Percentiles rank a stretch among this genome's conserved stretches.
Conservation (phyloP, 2,888 invertebrate species). For the Ichneumon xanthorius region DNA sequence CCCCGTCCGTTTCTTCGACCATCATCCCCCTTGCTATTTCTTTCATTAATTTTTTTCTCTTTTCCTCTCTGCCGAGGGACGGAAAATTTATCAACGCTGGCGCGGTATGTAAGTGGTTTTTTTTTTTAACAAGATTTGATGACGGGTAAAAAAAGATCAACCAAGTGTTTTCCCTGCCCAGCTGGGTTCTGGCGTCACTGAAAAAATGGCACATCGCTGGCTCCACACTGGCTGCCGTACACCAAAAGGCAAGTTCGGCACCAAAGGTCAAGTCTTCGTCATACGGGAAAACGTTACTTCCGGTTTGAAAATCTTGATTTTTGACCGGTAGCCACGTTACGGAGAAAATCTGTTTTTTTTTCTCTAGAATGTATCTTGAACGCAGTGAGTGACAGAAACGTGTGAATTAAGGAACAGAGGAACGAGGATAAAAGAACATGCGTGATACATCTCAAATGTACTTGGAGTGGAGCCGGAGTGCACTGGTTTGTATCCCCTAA, state of each 20-base stretch:
- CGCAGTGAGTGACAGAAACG: too few species aligned
- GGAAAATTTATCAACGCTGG: constrained; percentile 33
- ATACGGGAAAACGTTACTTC: too few species aligned
- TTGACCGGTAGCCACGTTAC: too few species aligned
- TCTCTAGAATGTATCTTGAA: too few species aligned
- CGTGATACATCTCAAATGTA: not conserved
- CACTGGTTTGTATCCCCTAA: not conserved
- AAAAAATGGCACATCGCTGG: not conserved
- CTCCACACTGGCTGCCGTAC: not conserved
- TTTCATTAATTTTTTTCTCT: constrained; percentile 30
- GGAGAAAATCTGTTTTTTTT: too few species aligned
- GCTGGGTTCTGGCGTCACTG: not conserved
- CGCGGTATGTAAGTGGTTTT: constrained; percentile 28
- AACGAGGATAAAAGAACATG: too few species aligned
- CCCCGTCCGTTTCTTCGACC: constrained; percentile 15
- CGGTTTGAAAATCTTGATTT: too few species aligned
- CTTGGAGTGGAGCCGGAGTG: not conserved
- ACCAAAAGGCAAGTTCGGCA: too few species aligned
- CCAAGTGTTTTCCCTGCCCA: not conserved
- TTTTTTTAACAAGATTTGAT: not conserved
- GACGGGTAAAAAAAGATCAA: not conserved
- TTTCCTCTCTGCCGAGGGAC: constrained; percentile 15
- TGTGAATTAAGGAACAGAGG: too few species aligned
- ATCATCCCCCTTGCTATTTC: constrained; percentile 10
- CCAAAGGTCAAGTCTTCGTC: too few species aligned